These are phyloP conservation scores for Chrysogorgia sp. DNA, from an alignment of 92 coral and sea anemone genomes.

Conservation along the genomic window DNA sequence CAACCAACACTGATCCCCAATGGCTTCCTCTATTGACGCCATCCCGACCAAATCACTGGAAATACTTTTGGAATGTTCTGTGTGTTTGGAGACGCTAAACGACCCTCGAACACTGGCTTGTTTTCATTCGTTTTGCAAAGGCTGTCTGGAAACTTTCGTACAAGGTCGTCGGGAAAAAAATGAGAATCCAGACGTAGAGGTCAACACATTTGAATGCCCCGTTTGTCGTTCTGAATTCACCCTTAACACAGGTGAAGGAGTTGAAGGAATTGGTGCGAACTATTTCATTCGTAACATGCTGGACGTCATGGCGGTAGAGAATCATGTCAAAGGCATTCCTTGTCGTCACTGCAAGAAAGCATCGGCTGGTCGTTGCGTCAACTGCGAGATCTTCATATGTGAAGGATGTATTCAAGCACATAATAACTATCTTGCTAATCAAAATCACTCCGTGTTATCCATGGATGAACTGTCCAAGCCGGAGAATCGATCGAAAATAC, in stretches of 20 bases:
- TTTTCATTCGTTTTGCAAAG: conserved; percentile 7
- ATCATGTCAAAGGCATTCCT: not conserved
- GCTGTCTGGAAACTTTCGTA: conserved; percentile 6
- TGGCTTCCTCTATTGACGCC: conserved; percentile 12
- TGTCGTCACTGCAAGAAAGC: not conserved
- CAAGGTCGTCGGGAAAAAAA: not conserved
- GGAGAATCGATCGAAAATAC: not conserved
- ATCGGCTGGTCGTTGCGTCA: conserved; percentile 4
- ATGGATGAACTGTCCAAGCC: not conserved
- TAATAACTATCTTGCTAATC: not conserved
- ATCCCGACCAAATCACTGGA: not conserved
- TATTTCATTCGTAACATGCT: conserved; percentile 19
- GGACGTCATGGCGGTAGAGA: conserved; percentile 4
- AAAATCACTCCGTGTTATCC: conserved; percentile 10
- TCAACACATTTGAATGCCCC: not conserved
- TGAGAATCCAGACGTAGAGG: not conserved
- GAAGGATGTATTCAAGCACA: not conserved
- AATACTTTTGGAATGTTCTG: not conserved
- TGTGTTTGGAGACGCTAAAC: conserved; percentile 15
- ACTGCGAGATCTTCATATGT: not conserved
- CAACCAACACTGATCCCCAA: not conserved
- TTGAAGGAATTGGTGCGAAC: not conserved
- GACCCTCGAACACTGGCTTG: conserved; percentile 20
- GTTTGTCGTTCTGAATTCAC: conserved; percentile 1
- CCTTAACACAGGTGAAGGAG: conserved; percentile 4